Evolutionary conservation across 2,797 vertebrate species (phyloP).

Genomic region (Amazonetta brasiliensis): DNA sequence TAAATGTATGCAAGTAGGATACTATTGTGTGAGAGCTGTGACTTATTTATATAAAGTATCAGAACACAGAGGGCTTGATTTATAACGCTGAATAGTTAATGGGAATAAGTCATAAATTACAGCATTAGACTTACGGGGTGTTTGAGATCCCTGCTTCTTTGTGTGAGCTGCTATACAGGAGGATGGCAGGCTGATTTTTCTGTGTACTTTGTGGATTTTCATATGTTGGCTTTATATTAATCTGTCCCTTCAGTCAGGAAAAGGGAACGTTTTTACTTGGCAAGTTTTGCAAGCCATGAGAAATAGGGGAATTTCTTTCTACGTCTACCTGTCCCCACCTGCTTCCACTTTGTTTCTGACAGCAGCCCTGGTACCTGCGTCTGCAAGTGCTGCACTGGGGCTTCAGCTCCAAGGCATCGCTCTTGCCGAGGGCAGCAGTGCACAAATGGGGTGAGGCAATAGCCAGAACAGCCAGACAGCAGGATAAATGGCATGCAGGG

Average conservation of each 20-base stretch:
- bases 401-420: background rate
- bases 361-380: background rate
- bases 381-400: background rate
- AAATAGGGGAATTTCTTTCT: background rate
- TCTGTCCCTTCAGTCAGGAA: background rate
- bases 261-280: background rate
- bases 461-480: background rate
- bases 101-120: constrained; percentile 56
- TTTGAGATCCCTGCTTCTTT: constrained; percentile 24
- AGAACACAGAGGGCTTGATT: constrained; percentile 78
- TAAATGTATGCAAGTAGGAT: constrained; percentile 29
- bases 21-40: constrained; percentile 46
- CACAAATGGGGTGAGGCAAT: accelerated
- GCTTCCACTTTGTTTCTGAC: background rate
- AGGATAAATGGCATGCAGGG: background rate
- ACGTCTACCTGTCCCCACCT: background rate
- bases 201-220: background rate
- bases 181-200: background rate
- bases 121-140: background rate
- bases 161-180: background rate
- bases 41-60: constrained; percentile 72
- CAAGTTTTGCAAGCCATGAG: background rate
- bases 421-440: background rate
- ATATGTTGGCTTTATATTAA: background rate
- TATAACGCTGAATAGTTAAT: constrained; percentile 78